Conservation (phyloP, 1,140 invertebrate species). For the Caenorhabditis briggsae region DNA sequence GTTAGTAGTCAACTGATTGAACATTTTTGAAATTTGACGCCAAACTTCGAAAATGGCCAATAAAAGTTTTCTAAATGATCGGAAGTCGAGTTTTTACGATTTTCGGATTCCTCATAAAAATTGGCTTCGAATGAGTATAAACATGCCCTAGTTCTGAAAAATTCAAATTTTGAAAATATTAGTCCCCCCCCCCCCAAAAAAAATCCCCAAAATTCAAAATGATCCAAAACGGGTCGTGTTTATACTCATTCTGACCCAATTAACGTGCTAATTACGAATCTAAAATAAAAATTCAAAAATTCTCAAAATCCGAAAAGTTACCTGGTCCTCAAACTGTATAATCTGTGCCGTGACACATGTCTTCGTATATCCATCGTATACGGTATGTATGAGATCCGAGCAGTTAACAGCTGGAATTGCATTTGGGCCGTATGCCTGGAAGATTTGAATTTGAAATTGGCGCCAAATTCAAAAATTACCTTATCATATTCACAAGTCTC, state of each 20-base stretch:
- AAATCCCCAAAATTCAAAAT: not conserved
- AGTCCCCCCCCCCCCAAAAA: no score
- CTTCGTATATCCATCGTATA: conserved; percentile 52
- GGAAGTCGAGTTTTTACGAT: no score
- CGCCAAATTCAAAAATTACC: not conserved
- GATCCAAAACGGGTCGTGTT: not conserved
- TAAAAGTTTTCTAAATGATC: no score
- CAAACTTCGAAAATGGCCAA: no score
- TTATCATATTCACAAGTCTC: conserved; percentile 3
- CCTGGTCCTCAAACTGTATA: conserved; percentile 62
- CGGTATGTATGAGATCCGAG: not conserved
- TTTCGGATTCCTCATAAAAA: no score
- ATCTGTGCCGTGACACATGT: conserved; percentile 40
- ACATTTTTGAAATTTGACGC: no score
- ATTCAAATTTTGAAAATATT: no score
- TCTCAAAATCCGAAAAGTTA: conserved; percentile 12
- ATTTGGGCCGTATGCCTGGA: not conserved
- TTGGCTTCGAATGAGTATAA: no score
- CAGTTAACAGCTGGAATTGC: not conserved
- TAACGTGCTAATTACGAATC: not conserved
- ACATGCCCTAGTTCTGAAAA: no score
- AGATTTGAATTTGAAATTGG: not conserved
- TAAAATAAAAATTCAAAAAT: not conserved
- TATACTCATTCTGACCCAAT: not conserved
- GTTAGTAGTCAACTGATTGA: no score